Conservation (phyloP, 2,113 vertebrate genomes). For the Peromyscus maniculatus region DNA sequence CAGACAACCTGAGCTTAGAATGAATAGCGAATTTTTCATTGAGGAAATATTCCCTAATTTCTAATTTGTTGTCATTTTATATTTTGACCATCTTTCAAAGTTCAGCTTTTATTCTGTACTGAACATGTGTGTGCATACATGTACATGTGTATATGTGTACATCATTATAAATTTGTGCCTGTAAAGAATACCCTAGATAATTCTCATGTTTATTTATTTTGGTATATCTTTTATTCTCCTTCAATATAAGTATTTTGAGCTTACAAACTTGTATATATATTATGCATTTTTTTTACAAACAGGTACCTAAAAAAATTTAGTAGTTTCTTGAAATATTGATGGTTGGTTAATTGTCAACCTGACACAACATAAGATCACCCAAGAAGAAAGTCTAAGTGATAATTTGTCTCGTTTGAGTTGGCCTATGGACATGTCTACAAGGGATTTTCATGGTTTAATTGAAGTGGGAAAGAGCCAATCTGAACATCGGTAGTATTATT, state of each 20-base stretch:
- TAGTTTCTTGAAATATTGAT: not conserved
- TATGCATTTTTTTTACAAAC: not conserved
- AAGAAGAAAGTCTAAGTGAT: not conserved
- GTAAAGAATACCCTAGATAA: not conserved
- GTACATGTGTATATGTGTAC: not conserved
- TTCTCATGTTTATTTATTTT: not conserved
- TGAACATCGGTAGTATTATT: not conserved
- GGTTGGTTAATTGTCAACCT: not conserved
- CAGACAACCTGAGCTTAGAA: not conserved
- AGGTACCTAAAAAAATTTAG: not conserved
- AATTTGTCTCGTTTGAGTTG: not conserved
- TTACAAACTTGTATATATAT: not conserved
- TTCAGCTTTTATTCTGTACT: not conserved
- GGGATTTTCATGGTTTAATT: not conserved
- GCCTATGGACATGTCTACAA: not conserved
- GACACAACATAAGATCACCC: not conserved
- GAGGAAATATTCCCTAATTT: conserved; percentile 24
- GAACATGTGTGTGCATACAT: not conserved
- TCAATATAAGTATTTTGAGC: not conserved
- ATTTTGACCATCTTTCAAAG: conserved; percentile 37
- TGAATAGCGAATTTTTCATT: not conserved
- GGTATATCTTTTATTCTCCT: conserved; percentile 26
- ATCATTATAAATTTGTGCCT: not conserved
- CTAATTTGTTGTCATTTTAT: conserved; percentile 48
- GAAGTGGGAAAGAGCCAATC: not conserved